Percentiles rank a stretch among this genome's conserved stretches.
phyloP scores from a whole-genome alignment of 2,113 vertebrate genomes.

The Gymnorhina tibicen region DNA sequence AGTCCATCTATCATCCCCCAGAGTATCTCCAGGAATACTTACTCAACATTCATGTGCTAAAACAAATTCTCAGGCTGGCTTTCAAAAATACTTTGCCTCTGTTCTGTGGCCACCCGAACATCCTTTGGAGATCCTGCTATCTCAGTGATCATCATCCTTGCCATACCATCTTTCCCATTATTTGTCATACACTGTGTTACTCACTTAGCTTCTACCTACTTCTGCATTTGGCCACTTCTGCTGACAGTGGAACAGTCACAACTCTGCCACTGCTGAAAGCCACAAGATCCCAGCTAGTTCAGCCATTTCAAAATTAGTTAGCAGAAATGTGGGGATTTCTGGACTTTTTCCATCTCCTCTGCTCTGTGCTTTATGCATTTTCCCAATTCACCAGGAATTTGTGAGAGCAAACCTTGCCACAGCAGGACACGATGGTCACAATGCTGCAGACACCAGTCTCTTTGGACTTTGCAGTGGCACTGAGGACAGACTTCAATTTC shows the following conservation, averaged over 20 bases:
- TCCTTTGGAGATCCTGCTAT: neutral
- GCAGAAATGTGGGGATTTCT: neutral
- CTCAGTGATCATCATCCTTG: neutral
- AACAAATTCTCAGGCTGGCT: slow-evolving; percentile 21
- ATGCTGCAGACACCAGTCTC: neutral
- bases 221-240: neutral
- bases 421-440: rapidly evolving
- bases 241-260: neutral
- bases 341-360: neutral
- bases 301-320: neutral
- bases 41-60: slow-evolving; percentile 22
- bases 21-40: slow-evolving; percentile 50
- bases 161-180: neutral
- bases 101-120: neutral
- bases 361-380: neutral
- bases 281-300: neutral
- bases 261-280: neutral
- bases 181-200: neutral
- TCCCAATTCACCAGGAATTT: neutral
- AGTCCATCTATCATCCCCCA: slow-evolving; percentile 31
- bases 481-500: neutral
- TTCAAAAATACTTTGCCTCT: slow-evolving; percentile 7
- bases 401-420: neutral
- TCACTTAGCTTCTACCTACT: neutral
- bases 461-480: neutral